These are phyloP conservation scores for Drosophila nr. perissopoda DNA, from an alignment of 2,888 invertebrate genomes.

Conservation along the genomic window DNA sequence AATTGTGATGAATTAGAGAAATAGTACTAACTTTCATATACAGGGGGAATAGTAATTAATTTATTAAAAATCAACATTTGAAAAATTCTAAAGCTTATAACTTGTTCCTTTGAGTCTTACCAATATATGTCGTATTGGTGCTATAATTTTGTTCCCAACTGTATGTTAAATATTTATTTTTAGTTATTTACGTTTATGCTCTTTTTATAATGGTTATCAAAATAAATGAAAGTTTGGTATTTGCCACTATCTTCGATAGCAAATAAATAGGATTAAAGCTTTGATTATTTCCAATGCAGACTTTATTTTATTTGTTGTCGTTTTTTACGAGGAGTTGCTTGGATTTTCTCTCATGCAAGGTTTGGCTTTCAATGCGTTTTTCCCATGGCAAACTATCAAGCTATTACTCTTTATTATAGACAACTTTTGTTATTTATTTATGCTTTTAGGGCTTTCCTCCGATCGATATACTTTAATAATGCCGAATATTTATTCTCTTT, in stretches of 20 bases:
- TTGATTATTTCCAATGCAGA: constrained; percentile 53
- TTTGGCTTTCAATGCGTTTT: not conserved
- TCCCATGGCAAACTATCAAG: constrained; percentile 3
- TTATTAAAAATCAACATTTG: not conserved
- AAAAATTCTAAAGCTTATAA: rapidly evolving
- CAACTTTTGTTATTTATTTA: constrained; percentile 30
- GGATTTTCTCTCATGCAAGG: not conserved
- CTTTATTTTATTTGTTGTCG: constrained; percentile 49
- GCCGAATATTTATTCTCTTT: not conserved
- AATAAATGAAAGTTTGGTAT: constrained; percentile 67
- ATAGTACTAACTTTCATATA: not conserved
- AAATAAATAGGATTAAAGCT: constrained; percentile 70
- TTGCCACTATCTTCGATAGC: constrained; percentile 43
- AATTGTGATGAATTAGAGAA: not conserved
- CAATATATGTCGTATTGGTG: not conserved
- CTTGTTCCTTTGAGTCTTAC: not conserved
- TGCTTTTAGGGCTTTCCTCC: not conserved
- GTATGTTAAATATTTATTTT: constrained; percentile 63
- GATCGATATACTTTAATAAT: not conserved
- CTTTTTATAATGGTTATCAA: constrained; percentile 68
- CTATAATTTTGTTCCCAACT: not conserved
- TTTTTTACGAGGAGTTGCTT: constrained; percentile 23
- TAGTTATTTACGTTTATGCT: constrained; percentile 65
- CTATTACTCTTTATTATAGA: constrained; percentile 15
- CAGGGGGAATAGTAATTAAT: not conserved